phyloP scores from a whole-genome alignment of 2,113 vertebrate genomes.

The Rutilus rutilus region DNA sequence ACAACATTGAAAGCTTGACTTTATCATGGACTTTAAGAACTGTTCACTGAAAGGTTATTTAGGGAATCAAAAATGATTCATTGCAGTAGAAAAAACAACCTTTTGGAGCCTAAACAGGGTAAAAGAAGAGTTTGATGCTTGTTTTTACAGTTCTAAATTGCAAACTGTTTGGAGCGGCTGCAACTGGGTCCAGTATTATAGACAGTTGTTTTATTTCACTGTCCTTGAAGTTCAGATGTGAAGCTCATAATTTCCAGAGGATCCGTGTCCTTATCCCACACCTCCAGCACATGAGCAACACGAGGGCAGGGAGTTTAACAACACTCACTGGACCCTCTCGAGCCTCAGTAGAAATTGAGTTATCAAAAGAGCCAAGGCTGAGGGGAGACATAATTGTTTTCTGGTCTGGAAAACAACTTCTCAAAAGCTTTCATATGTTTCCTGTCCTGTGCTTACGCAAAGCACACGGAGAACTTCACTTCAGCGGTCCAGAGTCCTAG shows the following conservation, averaged over 20 bases:
- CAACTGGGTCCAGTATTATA: not conserved
- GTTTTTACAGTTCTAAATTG: slow-evolving; percentile 15
- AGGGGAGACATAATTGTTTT: slow-evolving; percentile 57
- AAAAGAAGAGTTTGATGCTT: slow-evolving; percentile 1
- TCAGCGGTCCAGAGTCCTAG: slow-evolving; percentile 14
- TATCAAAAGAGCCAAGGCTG: slow-evolving; percentile 39
- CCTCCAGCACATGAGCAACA: not conserved
- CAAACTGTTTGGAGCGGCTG: not conserved
- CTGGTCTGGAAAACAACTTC: slow-evolving; percentile 63
- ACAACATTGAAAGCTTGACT: no score
- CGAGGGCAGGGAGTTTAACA: not conserved
- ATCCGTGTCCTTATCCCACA: not conserved
- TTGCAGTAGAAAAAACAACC: no score
- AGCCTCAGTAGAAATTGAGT: slow-evolving; percentile 42
- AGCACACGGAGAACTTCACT: slow-evolving; percentile 54
- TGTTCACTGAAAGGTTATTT: no score
- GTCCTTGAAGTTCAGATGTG: not conserved
- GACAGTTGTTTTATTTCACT: slow-evolving; percentile 31
- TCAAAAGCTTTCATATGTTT: slow-evolving; percentile 64
- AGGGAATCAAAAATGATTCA: no score
- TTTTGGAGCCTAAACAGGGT: no score
- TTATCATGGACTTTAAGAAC: no score
- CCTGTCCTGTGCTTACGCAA: slow-evolving; percentile 67
- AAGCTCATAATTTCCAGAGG: not conserved
- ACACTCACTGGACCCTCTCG: not conserved